Base-by-base conservation (phyloP, 1,140 invertebrate genomes). In the Camponotus pennsylvanicus region DNA sequence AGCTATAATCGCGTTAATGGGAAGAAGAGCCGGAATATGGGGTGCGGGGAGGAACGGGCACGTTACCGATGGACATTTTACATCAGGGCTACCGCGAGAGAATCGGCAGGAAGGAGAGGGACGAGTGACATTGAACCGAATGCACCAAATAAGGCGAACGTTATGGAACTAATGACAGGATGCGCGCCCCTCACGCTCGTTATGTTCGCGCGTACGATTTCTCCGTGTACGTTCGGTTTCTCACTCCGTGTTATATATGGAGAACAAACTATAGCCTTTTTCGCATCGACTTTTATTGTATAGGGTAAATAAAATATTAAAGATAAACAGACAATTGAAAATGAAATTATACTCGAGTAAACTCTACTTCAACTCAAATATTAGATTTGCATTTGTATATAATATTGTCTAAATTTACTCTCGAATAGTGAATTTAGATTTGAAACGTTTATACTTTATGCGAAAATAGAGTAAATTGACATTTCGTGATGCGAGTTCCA, bases 41-140 rank as follows among this genome's bases (percentile, higher is more conserved):
- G 34, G 32, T 42, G 7, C 7, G n/a, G 55, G 66, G 21, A 34
- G 21, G 21, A 34, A 32, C 37, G n/a, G 7, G 63, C 32, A 52
- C 21, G n/a, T 75, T 78, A 42, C n/a, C 8, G 52, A n/a, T 61
- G 83, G 42, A 40, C 40, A 21, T 18, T 52, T 52, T 69, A 32
- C 52, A 70, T 70, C 64, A 3, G 64, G 64, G 21, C 21, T 80
- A 67, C 15, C 13, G 77, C 67, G 78, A 37, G 78, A 67, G 89
- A 90, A 73, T 75, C 86, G 87, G 84, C 89, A 85, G 89, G 85
- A 92, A 92, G 90, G 88, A 87, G 90, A 89, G 89, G 75, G 86
- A 91, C 90, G 89, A 89, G 82, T 94, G 94, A 95, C 94, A 95
- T 95, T 95, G 94, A 94, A 94, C 93, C 92, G 92, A 93, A 94